Conservation (phyloP, 2,113 vertebrate genomes). For the Todiramphus saurophagus region DNA sequence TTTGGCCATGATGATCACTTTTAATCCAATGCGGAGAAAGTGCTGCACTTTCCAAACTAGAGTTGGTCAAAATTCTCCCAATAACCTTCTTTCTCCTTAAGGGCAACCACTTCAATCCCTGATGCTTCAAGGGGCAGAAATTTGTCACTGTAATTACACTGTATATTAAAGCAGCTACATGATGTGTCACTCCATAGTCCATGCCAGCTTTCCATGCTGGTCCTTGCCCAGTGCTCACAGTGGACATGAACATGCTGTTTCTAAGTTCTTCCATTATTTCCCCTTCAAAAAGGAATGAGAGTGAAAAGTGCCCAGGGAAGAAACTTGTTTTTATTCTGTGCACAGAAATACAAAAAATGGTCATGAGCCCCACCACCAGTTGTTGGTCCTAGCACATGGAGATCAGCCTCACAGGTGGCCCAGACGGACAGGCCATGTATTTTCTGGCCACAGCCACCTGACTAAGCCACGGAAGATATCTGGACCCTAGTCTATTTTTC, state of each 20-base stretch:
- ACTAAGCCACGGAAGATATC: background rate
- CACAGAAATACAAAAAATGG: background rate
- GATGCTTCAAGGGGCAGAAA: slow-evolving; percentile 41
- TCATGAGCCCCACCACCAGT: background rate
- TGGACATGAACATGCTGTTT: background rate
- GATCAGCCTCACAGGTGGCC: background rate
- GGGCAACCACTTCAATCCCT: background rate
- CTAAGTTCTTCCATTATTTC: background rate
- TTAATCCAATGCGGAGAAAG: background rate
- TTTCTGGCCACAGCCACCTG: background rate
- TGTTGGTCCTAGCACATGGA: background rate
- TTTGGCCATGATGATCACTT: slow-evolving; percentile 4
- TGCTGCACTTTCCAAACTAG: background rate
- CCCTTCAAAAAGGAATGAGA: background rate
- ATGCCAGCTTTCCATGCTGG: background rate
- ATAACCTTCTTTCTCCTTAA: background rate
- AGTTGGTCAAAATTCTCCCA: background rate
- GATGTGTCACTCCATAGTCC: background rate
- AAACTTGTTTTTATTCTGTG: background rate
- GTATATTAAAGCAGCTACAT: background rate
- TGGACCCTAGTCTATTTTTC: background rate
- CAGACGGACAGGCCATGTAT: background rate
- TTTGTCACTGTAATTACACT: slow-evolving; percentile 19
- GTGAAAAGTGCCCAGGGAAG: background rate
- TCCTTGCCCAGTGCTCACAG: background rate